A percentile compares a stretch with the other conserved stretches of the same genome.
Conservation (phyloP, 1,140 invertebrate genomes). For the Trissolcus basalis region DNA sequence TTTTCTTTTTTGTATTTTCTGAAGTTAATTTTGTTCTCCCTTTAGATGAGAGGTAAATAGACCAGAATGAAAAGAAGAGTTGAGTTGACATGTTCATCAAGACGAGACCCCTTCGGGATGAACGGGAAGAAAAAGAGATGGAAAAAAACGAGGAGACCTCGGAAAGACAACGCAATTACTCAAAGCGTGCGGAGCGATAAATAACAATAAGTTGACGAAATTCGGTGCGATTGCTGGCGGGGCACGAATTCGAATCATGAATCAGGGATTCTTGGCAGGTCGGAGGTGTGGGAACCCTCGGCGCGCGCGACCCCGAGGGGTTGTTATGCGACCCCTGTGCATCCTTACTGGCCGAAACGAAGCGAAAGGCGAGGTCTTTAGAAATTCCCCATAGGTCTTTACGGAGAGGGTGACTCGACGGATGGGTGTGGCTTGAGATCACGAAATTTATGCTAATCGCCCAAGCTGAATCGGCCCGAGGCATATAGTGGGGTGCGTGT, state of each 20-base stretch:
- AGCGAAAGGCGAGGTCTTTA: slow-evolving; percentile 54
- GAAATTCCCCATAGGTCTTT: slow-evolving; percentile 48
- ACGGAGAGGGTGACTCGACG: slow-evolving; percentile 34
- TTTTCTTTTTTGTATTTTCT: too few species aligned
- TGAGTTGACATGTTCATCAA: slow-evolving; percentile 10
- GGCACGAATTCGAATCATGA: slow-evolving; percentile 36
- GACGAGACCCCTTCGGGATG: not conserved
- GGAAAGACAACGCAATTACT: slow-evolving; percentile 27
- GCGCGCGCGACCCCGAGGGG: slow-evolving; percentile 23
- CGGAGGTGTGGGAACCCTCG: slow-evolving; percentile 36
- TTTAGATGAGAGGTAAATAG: not conserved
- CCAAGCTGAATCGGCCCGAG: slow-evolving; percentile 55
- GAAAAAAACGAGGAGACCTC: slow-evolving; percentile 1
- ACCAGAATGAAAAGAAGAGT: slow-evolving; percentile 4
- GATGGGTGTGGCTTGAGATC: slow-evolving; percentile 65
- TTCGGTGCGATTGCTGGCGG: slow-evolving; percentile 6
- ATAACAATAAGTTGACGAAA: slow-evolving; percentile 44
- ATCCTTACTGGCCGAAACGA: slow-evolving; percentile 41
- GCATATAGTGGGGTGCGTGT: slow-evolving; percentile 60
- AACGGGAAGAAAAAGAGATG: slow-evolving; percentile 3
- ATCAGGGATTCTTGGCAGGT: slow-evolving; percentile 39
- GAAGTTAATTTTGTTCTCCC: too few species aligned
- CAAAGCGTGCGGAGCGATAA: slow-evolving; percentile 25
- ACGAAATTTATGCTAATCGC: slow-evolving; percentile 66
- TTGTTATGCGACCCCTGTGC: slow-evolving; percentile 21